phyloP scores from a whole-genome alignment of 2,888 invertebrate species.

The Exephanes ischioxanthus region DNA sequence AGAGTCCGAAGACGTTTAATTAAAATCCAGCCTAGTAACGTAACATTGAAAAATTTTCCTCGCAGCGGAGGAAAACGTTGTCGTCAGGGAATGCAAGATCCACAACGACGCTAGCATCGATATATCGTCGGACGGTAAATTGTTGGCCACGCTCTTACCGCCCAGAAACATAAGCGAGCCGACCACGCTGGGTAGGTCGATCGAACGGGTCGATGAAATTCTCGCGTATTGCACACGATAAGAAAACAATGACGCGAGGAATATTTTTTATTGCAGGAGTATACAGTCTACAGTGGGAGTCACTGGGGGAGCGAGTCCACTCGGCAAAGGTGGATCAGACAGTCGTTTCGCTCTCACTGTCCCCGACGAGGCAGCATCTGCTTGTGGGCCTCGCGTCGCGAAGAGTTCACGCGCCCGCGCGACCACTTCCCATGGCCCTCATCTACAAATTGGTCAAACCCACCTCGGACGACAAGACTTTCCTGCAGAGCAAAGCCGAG shows the following conservation, averaged over 20 bases:
- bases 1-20: background rate
- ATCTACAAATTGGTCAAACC: constrained; percentile 78
- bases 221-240: background rate
- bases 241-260: constrained; percentile 8
- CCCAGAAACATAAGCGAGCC: constrained; percentile 90
- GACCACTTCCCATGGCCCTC: constrained; percentile 79
- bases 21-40: background rate
- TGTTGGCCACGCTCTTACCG: constrained; percentile 91
- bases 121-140: constrained; percentile 92
- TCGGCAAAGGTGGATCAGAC: constrained; percentile 92
- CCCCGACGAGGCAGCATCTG: constrained; percentile 92
- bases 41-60: background rate
- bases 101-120: constrained; percentile 95
- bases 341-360: constrained; percentile 94
- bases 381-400: constrained; percentile 92
- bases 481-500: constrained; percentile 46
- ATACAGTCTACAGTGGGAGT: constrained; percentile 91
- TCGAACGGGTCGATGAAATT: background rate
- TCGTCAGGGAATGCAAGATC: constrained; percentile 93
- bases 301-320: constrained; percentile 92
- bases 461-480: constrained; percentile 64
- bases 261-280: constrained; percentile 86
- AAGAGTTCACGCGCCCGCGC: constrained; percentile 85
- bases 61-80: constrained; percentile 90
- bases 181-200: constrained; percentile 89